Conservation (phyloP, 2,888 invertebrate genomes). For the Diplolepis rosae region DNA sequence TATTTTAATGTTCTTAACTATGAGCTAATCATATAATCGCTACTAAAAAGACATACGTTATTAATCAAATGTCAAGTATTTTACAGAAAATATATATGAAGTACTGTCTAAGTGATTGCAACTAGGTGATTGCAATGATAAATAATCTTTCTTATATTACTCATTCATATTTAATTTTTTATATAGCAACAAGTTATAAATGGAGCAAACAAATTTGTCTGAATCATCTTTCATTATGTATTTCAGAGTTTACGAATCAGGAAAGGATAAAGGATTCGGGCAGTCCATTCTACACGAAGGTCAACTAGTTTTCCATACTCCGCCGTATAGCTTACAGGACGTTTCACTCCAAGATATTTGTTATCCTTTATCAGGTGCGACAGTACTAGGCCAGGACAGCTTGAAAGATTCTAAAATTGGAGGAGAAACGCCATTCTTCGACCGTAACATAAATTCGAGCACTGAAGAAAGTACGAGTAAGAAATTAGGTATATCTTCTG, state of each 20-base stretch:
- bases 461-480: constrained; percentile 58
- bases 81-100: too few relatives aligned
- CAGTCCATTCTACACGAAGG: constrained; percentile 93
- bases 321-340: constrained; percentile 87
- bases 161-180: too few relatives aligned
- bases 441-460: constrained; percentile 61
- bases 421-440: constrained; percentile 69
- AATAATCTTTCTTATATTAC: too few relatives aligned
- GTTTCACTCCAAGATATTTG: constrained; percentile 82
- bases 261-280: constrained; percentile 92
- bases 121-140: too few relatives aligned
- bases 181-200: too few relatives aligned
- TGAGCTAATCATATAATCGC: too few relatives aligned
- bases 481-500: constrained; percentile 65
- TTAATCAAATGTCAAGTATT: too few relatives aligned
- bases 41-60: too few relatives aligned
- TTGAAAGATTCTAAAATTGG: constrained; percentile 57
- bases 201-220: too few relatives aligned
- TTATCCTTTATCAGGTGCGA: constrained; percentile 56
- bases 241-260: constrained; percentile 81
- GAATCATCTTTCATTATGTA: constrained; percentile 30
- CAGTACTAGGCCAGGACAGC: constrained; percentile 58
- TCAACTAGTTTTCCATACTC: constrained; percentile 91
- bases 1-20: too few relatives aligned
- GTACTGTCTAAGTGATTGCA: too few relatives aligned